phyloP scores from a whole-genome alignment of 2,113 vertebrate genomes.

The Verasper variegatus region DNA sequence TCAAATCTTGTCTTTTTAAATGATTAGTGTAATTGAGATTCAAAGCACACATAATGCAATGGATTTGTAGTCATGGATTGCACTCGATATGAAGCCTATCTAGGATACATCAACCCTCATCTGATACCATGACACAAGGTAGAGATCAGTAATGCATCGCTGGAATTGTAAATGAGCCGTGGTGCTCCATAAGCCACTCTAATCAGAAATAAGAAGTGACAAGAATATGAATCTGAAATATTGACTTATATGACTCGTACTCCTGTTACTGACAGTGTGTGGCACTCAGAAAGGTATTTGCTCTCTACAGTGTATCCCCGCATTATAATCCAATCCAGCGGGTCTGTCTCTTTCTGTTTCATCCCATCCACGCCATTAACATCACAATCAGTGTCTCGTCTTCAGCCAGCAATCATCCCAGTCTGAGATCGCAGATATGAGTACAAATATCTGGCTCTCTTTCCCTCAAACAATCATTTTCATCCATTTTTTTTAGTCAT shows the following conservation, averaged over 20 bases:
- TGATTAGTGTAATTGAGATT: conserved; percentile 51
- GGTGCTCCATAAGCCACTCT: conserved; percentile 52
- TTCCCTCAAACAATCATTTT: conserved; percentile 40
- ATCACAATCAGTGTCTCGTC: conserved; percentile 50
- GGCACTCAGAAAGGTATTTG: conserved; percentile 56
- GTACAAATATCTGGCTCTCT: conserved; percentile 32
- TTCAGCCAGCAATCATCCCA: conserved; percentile 44
- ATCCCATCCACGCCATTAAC: conserved; percentile 45
- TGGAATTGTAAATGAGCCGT: conserved; percentile 63
- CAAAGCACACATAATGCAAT: conserved; percentile 42
- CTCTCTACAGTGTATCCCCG: conserved; percentile 39
- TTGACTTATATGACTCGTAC: conserved; percentile 57
- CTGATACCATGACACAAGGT: conserved; percentile 55
- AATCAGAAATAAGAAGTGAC: conserved; percentile 65
- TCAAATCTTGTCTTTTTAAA: conserved; percentile 45
- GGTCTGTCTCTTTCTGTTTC: conserved; percentile 24
- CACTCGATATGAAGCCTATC: conserved; percentile 49
- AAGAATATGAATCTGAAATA: conserved; percentile 65
- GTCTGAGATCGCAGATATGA: conserved; percentile 40
- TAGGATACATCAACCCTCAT: conserved; percentile 51
- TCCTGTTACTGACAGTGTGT: conserved; percentile 18
- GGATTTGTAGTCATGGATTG: conserved; percentile 48
- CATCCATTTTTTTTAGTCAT: conserved; percentile 7
- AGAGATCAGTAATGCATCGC: conserved; percentile 60
- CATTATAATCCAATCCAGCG: conserved; percentile 39